Base-by-base conservation (phyloP, 2,113 vertebrate genomes). In the Hemiscyllium ocellatum region DNA sequence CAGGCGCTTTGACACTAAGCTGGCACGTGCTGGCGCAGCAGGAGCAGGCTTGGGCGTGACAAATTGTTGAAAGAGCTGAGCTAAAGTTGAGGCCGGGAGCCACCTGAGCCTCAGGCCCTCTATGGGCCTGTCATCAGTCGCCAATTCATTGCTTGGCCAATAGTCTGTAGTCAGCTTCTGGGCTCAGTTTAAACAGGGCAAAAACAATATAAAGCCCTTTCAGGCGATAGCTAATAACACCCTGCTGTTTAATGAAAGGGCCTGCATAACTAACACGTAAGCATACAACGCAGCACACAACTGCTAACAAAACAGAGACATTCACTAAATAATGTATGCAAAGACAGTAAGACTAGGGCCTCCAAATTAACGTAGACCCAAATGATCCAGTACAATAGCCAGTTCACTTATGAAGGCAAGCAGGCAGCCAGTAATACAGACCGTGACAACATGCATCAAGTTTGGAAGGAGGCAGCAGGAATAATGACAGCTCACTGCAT, bases 11-110 rank as follows among this genome's bases (percentile, higher is more conserved):
- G 97, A 98, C 98, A 96, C 97, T 97, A 98, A 98, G 97, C 98
- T 97, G 98, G 98, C 99, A 99, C 98, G 98, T 99, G 99, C 98
- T 98, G 97, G 97, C 98, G 98, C 99, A 98, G 98, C 98, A 97
- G 98, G 98, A 97, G 97, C 97, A 96, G 98, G 97, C 97, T 96
- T 96, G 96, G 97, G 97, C 98, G 98, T 99, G 99, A 99, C 99
- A 98, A 99, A 99, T 98, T 96, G 98, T 98, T 99, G 97, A 98
- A 98, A 99, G 98, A 98, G 98, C 97, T 97, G 97, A 96, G 97
- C 97, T 97, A 97, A 97, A 98, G 98, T 97, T 96, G 96, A 96
- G 97, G 97, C 97, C 97, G 98, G 97, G 97, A 97, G 97, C 98
- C 99, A 99, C 99, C 99, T 99, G 99, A 99, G 98, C 98, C 98